Conservation (phyloP, 2,113 vertebrate genomes). For the Sylvilagus bachmani region DNA sequence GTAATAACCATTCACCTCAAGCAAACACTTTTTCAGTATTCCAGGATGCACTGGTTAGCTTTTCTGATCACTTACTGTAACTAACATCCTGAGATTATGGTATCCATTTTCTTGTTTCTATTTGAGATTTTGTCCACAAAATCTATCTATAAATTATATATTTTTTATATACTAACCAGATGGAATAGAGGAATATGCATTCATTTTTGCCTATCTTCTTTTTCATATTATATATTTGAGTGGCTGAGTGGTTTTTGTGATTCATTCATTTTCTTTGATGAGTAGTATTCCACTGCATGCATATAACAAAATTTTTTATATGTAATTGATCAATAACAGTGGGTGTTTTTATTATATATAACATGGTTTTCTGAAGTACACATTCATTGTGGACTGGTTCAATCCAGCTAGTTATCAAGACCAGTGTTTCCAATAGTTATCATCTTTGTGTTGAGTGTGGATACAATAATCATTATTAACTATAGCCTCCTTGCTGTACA, state of each 20-base stretch:
- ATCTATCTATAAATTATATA: background rate
- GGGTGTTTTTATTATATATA: background rate
- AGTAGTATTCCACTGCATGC: background rate
- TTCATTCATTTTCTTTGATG: background rate
- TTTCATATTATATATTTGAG: background rate
- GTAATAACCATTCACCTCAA: background rate
- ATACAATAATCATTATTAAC: background rate
- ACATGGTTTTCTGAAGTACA: background rate
- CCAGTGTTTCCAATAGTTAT: too few species aligned
- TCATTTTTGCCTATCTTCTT: background rate
- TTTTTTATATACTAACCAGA: background rate
- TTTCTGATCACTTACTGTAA: background rate
- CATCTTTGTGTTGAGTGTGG: background rate
- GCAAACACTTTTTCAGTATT: background rate
- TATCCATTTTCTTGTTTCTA: fast-evolving
- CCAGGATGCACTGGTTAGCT: fast-evolving
- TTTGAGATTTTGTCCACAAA: background rate
- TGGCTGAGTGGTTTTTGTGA: background rate
- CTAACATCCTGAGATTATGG: background rate
- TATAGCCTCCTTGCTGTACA: background rate
- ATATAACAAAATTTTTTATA: background rate
- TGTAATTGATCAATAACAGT: background rate
- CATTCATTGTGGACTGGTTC: background rate
- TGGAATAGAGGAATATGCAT: background rate
- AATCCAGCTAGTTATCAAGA: background rate